Percentiles rank a stretch among this genome's conserved stretches.
phyloP scores from a whole-genome alignment of 30 jellyfish, hydroid and myxozoan species.

The Sanderia malayensis region DNA sequence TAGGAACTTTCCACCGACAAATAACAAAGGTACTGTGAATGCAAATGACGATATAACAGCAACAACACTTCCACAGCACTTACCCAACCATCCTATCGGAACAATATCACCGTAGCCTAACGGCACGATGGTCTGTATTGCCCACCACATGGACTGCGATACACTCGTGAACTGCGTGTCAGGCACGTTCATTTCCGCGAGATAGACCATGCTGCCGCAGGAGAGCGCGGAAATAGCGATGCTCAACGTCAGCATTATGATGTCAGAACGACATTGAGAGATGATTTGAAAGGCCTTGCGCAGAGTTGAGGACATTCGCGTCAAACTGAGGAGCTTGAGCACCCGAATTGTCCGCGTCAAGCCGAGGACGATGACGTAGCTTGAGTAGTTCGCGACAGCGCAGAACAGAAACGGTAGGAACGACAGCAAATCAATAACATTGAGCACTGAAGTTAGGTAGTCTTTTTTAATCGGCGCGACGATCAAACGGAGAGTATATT shows the following conservation, averaged over 20 bases:
- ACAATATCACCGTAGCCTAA: constrained; percentile 20
- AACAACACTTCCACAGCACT: not conserved
- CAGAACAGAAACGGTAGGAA: constrained; percentile 17
- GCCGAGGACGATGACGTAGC: not conserved
- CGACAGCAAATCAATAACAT: constrained; percentile 37
- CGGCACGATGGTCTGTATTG: constrained; percentile 20
- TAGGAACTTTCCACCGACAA: constrained; percentile 20
- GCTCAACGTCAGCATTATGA: constrained; percentile 6
- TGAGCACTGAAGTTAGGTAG: constrained; percentile 11
- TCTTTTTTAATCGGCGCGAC: constrained; percentile 22
- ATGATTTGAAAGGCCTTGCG: not conserved
- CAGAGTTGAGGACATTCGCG: not conserved
- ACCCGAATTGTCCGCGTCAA: constrained; percentile 29
- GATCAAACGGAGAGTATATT: constrained; percentile 8
- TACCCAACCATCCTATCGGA: not conserved
- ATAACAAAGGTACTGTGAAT: constrained; percentile 14
- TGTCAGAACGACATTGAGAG: constrained; percentile 2
- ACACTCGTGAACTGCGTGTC: constrained; percentile 7
- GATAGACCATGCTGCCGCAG: constrained; percentile 13
- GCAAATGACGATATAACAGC: not conserved
- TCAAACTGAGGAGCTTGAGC: constrained; percentile 38
- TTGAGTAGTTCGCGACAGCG: not conserved
- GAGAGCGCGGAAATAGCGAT: constrained; percentile 3
- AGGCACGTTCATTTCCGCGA: constrained; percentile 9
- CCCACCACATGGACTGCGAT: constrained; percentile 21